A percentile compares a stretch with the other conserved stretches of the same genome.
phyloP scores from a whole-genome alignment of 2,797 vertebrate genomes.

The Lepus oiostolus region DNA sequence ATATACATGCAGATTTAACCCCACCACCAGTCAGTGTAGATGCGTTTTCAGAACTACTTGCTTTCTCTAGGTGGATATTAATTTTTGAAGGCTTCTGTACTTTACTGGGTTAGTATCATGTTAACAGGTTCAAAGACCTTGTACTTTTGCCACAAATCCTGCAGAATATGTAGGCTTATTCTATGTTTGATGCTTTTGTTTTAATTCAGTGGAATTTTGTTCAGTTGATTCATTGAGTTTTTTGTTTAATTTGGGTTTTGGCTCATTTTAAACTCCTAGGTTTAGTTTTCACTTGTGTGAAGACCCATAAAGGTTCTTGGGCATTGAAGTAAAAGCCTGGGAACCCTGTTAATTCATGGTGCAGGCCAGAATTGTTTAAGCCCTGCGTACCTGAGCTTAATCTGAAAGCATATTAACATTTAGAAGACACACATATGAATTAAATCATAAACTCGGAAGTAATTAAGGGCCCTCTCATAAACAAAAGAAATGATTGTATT shows the following conservation, averaged over 20 bases:
- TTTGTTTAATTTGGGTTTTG: slow-evolving; percentile 63
- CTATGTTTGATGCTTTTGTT: slow-evolving; percentile 35
- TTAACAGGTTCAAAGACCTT: slow-evolving; percentile 27
- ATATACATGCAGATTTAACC: not conserved
- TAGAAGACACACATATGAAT: not conserved
- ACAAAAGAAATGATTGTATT: slow-evolving; percentile 36
- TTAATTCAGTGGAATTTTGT: slow-evolving; percentile 55
- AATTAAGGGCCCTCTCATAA: slow-evolving; percentile 9
- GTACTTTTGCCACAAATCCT: slow-evolving; percentile 53
- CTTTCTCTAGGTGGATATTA: slow-evolving; percentile 6
- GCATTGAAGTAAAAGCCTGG: slow-evolving; percentile 57
- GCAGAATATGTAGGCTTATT: not conserved
- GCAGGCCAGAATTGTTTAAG: slow-evolving; percentile 67
- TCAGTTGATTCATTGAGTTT: not conserved
- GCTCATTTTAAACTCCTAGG: slow-evolving; percentile 64
- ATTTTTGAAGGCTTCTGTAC: not conserved
- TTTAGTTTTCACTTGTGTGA: slow-evolving; percentile 76
- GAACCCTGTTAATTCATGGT: slow-evolving; percentile 67
- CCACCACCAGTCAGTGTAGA: not conserved
- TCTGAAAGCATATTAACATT: not conserved
- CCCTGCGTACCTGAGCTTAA: slow-evolving; percentile 24
- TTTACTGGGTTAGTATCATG: not conserved
- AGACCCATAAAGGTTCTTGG: slow-evolving; percentile 44
- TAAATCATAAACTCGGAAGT: slow-evolving; percentile 63
- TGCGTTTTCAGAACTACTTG: slow-evolving; percentile 18